Evolutionary conservation across 2,797 vertebrate genomes (phyloP).

Genomic region (Malurus splendens): DNA sequence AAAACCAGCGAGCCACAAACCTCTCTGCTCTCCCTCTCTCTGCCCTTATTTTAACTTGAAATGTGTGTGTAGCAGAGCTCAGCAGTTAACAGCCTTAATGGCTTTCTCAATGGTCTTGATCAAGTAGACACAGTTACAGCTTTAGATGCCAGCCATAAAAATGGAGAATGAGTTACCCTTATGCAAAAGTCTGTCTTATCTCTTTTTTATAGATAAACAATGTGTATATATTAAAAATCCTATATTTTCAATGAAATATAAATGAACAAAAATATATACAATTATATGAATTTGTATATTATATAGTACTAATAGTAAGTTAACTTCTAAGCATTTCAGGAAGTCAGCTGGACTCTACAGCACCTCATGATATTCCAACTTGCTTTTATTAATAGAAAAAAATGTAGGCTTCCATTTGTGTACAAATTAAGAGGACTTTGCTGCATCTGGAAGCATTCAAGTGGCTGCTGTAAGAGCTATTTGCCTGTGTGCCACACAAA

Average conservation of each 20-base stretch:
- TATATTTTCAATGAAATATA: background rate
- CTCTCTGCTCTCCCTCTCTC: background rate
- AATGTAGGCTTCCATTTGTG: conserved; percentile 2
- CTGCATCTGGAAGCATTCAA: background rate
- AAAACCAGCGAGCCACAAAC: background rate
- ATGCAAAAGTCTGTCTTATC: background rate
- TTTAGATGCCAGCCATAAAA: background rate
- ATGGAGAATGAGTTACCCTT: background rate
- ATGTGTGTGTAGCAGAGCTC: background rate
- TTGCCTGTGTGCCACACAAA: background rate
- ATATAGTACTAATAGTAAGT: background rate
- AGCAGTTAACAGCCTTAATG: background rate
- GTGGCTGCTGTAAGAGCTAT: background rate
- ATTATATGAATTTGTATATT: background rate
- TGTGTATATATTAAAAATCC: background rate
- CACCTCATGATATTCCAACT: background rate
- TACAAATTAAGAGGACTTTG: background rate
- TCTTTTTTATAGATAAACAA: background rate
- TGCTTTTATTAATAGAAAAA: conserved; percentile 26
- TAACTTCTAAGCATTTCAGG: background rate
- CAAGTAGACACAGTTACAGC: background rate
- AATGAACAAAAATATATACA: background rate
- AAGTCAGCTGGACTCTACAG: background rate
- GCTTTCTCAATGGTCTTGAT: background rate
- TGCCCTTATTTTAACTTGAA: background rate